Percentiles rank a stretch among this genome's conserved stretches.
Conservation (phyloP, 2,113 vertebrate species). For the Coracopsis vasa region DNA sequence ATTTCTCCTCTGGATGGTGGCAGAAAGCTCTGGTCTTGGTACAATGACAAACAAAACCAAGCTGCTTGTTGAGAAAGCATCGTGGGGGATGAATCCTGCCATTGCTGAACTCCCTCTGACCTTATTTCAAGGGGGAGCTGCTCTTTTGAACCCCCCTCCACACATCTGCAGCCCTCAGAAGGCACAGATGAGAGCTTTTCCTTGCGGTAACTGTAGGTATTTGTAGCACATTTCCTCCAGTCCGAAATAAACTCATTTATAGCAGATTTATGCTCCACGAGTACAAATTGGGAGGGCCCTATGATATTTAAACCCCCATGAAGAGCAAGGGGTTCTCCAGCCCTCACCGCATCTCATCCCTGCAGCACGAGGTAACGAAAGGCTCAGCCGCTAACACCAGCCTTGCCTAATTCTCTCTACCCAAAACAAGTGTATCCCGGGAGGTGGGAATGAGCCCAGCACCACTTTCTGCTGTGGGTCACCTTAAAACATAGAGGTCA, state of each 20-base stretch:
- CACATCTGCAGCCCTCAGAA: neutral
- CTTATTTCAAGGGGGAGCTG: neutral
- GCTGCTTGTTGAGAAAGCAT: neutral
- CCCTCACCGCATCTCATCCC: neutral
- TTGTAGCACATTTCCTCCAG: neutral
- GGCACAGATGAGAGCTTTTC: neutral
- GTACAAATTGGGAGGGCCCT: neutral
- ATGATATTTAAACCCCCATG: neutral
- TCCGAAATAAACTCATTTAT: neutral
- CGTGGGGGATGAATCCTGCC: neutral
- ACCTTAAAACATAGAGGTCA: neutral
- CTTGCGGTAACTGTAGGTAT: neutral
- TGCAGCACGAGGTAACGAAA: neutral
- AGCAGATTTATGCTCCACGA: neutral
- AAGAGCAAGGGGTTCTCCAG: neutral
- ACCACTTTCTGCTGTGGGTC: neutral
- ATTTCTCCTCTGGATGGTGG: neutral
- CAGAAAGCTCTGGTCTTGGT: neutral
- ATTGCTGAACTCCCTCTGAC: slow-evolving; percentile 37
- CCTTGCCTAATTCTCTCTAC: neutral
- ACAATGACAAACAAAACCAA: neutral
- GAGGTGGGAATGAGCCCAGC: neutral
- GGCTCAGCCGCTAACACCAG: neutral
- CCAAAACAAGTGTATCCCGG: neutral
- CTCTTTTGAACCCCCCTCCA: neutral